Conservation (phyloP, 2,888 invertebrate species). For the Dryomyza anilis region DNA sequence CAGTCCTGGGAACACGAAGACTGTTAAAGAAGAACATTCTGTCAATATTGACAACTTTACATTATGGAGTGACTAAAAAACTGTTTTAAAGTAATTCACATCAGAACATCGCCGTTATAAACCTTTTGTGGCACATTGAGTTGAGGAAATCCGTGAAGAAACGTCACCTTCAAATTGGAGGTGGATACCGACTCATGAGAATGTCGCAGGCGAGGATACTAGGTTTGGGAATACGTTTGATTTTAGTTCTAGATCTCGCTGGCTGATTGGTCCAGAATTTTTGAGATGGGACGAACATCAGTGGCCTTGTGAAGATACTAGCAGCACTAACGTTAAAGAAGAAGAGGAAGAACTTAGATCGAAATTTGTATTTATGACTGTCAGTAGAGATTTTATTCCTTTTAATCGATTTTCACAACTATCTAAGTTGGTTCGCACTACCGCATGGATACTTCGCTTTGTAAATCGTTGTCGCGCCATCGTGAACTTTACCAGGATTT, state of each 20-base stretch:
- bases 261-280: constrained; percentile 29
- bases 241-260: constrained; percentile 25
- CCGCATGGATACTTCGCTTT: constrained; percentile 25
- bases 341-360: constrained; percentile 19
- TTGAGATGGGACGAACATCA: background rate
- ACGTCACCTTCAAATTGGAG: too few species aligned
- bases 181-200: too few species aligned
- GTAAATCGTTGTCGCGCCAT: constrained; percentile 7
- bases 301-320: constrained; percentile 20
- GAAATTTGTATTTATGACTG: constrained; percentile 1
- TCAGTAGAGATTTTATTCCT: constrained; percentile 5
- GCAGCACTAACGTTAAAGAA: constrained; percentile 2
- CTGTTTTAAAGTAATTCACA: background rate
- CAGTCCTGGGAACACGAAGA: constrained; percentile 22
- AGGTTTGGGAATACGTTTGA: too few species aligned
- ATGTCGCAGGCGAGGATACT: too few species aligned
- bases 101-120: background rate
- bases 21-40: background rate
- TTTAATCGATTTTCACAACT: constrained; percentile 15
- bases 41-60: background rate
- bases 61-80: background rate
- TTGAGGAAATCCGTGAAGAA: background rate
- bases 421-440: constrained; percentile 14
- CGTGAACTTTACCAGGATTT: background rate
- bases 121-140: background rate